Base-by-base conservation (phyloP, 2,797 vertebrate species). In the Sebastes vulpes region DNA sequence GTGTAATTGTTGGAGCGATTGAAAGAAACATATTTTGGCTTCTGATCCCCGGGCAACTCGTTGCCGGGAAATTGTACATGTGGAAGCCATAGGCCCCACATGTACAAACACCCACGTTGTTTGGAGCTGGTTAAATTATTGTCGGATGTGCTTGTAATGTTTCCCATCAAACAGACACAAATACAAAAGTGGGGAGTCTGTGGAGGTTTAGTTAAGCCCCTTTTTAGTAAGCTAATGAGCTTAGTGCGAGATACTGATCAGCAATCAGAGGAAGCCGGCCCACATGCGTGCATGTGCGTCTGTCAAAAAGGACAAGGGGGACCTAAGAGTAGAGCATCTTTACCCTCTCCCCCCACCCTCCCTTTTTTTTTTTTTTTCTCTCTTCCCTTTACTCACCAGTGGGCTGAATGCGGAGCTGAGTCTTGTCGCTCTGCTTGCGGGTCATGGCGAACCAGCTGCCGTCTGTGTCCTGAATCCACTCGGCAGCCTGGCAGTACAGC, bases 381-480 rank as follows among this genome's bases (percentile, higher is more conserved):
- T 10, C 9, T 61, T 31, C 65, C 52, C n/a, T 54, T 29, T 18
- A 65, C 91, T 94, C 85, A 99, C 98, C 98, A 0, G 98, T 98
- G 82, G 98, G 97, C 94, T 99, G 98, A 84, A 99, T 93, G 16
- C 96, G 98, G 87, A 99, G 95, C 31, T 96, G 87, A 1, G 97
- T 95, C 11, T 97, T 97, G 79, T 98, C 97, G 0, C 98, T 98
- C 83, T 98, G 97, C 85, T 98, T 99, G 82, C 95, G 96, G 16
- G 98, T 99, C 97, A 99, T 97, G 81, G 98, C 94, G 0, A 97
- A 99, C 98, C 98, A 99, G 11, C 96, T 97, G 63, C 92, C 95
- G 5, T 99, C 98, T 0, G 97, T 91, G 72, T 99, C 98, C 92
- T 99, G 98, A 86, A 99, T 98, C 98, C 98, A 99, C 91, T 99